Conservation (phyloP, 2,113 vertebrate species). For the Dasypus novemcinctus region DNA sequence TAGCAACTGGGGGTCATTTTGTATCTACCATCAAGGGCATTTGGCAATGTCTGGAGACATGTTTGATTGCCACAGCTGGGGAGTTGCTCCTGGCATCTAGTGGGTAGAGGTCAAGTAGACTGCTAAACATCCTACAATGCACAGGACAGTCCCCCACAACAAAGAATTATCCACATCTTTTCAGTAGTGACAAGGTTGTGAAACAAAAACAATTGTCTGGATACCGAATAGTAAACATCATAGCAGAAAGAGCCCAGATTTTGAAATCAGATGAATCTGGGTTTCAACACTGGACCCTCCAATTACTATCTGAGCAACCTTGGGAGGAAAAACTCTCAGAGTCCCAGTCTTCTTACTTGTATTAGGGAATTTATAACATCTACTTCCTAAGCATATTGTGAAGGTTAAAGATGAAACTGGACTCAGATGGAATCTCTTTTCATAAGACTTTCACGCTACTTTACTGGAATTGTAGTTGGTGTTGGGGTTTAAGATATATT, state of each 20-base stretch:
- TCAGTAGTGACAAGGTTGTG: neutral
- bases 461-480: no score
- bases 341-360: neutral
- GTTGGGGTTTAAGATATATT: no score
- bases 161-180: no score
- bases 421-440: no score
- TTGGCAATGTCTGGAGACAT: neutral
- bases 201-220: neutral
- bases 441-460: no score
- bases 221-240: neutral
- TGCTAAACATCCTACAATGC: neutral
- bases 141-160: no score
- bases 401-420: no score
- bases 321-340: neutral
- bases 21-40: neutral
- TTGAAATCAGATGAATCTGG: constrained; percentile 27
- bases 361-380: neutral
- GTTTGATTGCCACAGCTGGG: neutral
- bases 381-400: neutral
- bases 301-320: neutral
- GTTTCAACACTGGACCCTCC: neutral
- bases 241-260: neutral
- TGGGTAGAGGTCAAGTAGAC: neutral
- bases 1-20: neutral
- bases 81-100: neutral